Percentiles rank a stretch among this genome's conserved stretches.
Conservation (phyloP, 2,888 invertebrate species). For the Electrophaes corylata region DNA sequence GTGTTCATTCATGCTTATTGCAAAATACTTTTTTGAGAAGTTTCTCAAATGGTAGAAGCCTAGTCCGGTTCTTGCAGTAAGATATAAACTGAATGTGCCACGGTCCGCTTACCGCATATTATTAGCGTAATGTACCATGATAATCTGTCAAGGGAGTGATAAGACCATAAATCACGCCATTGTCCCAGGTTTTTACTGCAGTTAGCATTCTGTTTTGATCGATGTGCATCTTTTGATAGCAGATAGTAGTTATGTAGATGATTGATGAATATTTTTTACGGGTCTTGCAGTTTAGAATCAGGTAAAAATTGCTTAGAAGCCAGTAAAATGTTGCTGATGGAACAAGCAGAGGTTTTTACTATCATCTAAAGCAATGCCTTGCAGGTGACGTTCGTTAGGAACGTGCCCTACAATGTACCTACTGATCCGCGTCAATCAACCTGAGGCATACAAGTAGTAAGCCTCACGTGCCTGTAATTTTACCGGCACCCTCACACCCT, state of each 20-base stretch:
- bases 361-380: no score
- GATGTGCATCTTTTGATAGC: conserved; percentile 37
- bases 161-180: conserved; percentile 40
- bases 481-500: no score
- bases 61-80: conserved; percentile 9
- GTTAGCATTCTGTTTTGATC: conserved; percentile 45
- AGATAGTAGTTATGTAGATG: conserved; percentile 13
- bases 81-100: conserved; percentile 15
- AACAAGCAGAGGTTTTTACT: no score
- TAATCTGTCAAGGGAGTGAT: conserved; percentile 30
- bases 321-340: no score
- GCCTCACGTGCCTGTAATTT: no score
- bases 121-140: conserved; percentile 35
- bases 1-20: not conserved
- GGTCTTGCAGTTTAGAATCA: not conserved
- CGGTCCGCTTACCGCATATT: conserved; percentile 25
- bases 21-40: not conserved
- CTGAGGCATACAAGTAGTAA: no score
- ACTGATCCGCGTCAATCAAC: no score
- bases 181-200: conserved; percentile 36
- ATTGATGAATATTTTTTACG: conserved; percentile 6
- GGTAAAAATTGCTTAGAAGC: not conserved
- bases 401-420: no score
- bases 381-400: no score
- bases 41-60: not conserved